A percentile compares a stretch with the other conserved stretches of the same genome.
Conservation (phyloP, 1,140 invertebrate species). For the Helicoverpa zea region DNA sequence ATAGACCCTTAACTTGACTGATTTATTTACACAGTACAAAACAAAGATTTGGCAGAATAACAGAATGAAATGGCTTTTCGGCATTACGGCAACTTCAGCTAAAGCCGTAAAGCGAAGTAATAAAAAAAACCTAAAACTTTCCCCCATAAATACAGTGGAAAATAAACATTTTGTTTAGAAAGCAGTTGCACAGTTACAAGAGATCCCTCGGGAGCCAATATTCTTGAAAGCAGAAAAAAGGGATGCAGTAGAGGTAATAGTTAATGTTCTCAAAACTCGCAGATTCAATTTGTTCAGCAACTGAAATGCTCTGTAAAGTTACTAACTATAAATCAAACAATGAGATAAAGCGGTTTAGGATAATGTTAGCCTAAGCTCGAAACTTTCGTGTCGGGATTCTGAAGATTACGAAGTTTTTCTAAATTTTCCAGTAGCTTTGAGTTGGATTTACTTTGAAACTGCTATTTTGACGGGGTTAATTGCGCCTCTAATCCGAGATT, state of each 20-base stretch:
- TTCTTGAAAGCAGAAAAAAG: neutral
- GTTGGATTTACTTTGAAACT: slow-evolving; percentile 3
- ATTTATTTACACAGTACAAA: neutral
- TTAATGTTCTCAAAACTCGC: slow-evolving; percentile 5
- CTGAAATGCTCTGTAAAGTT: slow-evolving; percentile 38
- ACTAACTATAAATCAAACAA: slow-evolving; percentile 50
- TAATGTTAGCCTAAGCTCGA: slow-evolving; percentile 45
- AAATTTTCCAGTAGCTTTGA: slow-evolving; percentile 21
- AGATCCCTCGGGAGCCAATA: neutral
- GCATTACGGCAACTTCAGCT: neutral
- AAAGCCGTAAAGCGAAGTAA: neutral
- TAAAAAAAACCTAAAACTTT: slow-evolving; percentile 22
- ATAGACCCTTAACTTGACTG: slow-evolving; percentile 5
- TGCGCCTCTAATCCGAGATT: neutral
- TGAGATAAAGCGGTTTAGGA: slow-evolving; percentile 45
- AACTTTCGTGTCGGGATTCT: slow-evolving; percentile 31
- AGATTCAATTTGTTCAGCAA: slow-evolving; percentile 38
- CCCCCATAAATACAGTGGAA: neutral
- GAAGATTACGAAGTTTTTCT: slow-evolving; percentile 33
- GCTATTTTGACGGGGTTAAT: slow-evolving; percentile 1
- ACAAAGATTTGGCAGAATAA: slow-evolving; percentile 2
- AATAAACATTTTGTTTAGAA: neutral
- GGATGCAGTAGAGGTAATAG: slow-evolving; percentile 1
- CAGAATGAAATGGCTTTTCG: slow-evolving; percentile 1
- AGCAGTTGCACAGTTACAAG: neutral